Base-by-base conservation (phyloP, 2,888 invertebrate species). In the Eristalinus sepulchralis region DNA sequence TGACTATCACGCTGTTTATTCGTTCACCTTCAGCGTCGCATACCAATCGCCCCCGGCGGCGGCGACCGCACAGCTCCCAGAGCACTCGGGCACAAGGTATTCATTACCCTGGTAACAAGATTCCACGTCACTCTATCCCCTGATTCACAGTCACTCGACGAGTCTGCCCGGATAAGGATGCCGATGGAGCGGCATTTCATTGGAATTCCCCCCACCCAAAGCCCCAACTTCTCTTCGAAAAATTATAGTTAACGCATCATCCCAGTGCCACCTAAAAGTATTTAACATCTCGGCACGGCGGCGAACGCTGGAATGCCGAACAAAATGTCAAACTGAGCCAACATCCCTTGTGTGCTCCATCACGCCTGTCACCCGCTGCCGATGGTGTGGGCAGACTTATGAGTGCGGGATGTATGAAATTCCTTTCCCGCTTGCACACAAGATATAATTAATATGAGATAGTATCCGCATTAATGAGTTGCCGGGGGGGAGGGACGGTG, bases 391-490 rank as follows among this genome's bases (percentile, higher is more conserved):
- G 47, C 47, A 59, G 78, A 83, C 71, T 80, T 80, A 79, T 79
- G 75, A 71, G 47, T 53, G 70, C 31, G 47, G 24, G 39, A 80
- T 72, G 53, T 72, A 81, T 76, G 82, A 73, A 86, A 86, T 82
- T 82, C 82, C 73, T 78, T 6, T 24, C 57, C 62, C 22, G 11
- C 71, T 78, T 73, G 71, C 72, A 68, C 33, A 62, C 71, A 39
- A 59, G 70, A 86, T 83, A 75, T 83, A 86, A 86, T 86, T 86
- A 86, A 86, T 85, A 85, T 78, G 60, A 71, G 83, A 83, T 83
- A 83, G 66, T 70, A 86, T 79, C 73, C 57, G n/a, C 71, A 33
- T 57, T 60, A 78, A 64, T 66, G 64, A 36, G 24, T 4, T 27
- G 63, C 1, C 13, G 9, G 60, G 17, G 68, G 10, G 22, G 47